phyloP scores from a whole-genome alignment of 2,888 invertebrate genomes.

The Esperia sulphurella region DNA sequence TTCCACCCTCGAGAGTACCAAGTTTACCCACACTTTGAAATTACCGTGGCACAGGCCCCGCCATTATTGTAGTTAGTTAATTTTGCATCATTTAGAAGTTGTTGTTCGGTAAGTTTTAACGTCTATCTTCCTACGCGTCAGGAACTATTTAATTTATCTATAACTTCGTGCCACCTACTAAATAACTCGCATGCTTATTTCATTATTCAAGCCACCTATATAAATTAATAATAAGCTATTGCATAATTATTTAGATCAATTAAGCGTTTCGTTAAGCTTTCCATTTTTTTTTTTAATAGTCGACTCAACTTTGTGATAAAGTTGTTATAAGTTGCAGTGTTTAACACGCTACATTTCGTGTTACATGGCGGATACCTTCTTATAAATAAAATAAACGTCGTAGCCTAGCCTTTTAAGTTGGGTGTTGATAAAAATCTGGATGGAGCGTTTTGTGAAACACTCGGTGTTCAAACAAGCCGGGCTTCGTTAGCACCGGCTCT shows the following conservation, averaged over 20 bases:
- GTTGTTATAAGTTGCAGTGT: conserved; percentile 4
- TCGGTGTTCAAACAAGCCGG: conserved; percentile 39
- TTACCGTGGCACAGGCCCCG: conserved; percentile 17
- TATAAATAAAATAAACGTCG: conserved; percentile 2
- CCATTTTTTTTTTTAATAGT: background rate
- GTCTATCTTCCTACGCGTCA: too few relatives aligned
- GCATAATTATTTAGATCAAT: too few relatives aligned
- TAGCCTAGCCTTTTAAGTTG: conserved; percentile 8
- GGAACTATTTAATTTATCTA: too few relatives aligned
- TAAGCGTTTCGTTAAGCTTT: background rate
- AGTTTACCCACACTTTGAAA: conserved; percentile 31
- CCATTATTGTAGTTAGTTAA: conserved; percentile 45
- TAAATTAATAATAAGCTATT: too few relatives aligned
- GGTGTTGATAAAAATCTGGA: conserved; percentile 30
- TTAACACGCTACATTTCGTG: conserved; percentile 19
- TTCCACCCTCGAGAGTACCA: conserved; percentile 22
- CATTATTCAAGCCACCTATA: too few relatives aligned
- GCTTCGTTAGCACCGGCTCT: conserved; percentile 53
- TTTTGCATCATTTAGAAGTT: conserved; percentile 28
- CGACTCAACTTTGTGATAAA: conserved; percentile 9
- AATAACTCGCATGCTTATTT: too few relatives aligned
- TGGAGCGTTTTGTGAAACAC: conserved; percentile 20
- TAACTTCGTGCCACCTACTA: too few relatives aligned
- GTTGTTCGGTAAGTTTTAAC: too few relatives aligned
- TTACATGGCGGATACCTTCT: conserved; percentile 17